Percentiles rank a stretch among this genome's conserved stretches.
phyloP scores from a whole-genome alignment of 2,113 vertebrate species.

The Fulica atra region DNA sequence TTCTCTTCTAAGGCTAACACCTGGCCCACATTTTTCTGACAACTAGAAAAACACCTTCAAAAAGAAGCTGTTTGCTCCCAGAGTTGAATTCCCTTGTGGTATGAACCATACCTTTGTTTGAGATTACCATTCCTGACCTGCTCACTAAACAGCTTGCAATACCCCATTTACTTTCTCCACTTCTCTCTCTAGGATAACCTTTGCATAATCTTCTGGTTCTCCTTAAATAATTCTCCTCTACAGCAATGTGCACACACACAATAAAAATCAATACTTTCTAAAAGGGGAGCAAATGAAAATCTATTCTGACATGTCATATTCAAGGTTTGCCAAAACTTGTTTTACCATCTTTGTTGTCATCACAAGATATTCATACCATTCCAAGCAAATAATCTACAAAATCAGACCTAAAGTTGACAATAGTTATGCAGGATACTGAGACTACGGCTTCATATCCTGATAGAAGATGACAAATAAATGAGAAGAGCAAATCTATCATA shows the following conservation, averaged over 20 bases:
- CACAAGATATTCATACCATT: neutral
- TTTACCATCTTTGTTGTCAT: neutral
- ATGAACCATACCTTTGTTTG: neutral
- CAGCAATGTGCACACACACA: neutral
- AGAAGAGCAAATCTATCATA: no score
- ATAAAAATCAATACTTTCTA: neutral
- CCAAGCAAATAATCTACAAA: neutral
- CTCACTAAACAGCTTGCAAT: neutral
- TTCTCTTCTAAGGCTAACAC: neutral
- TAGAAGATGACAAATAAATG: no score
- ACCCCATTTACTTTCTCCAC: neutral
- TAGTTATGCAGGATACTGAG: neutral
- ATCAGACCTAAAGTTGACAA: neutral
- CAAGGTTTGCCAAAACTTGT: neutral
- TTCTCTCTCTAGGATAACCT: neutral
- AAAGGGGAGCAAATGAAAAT: neutral
- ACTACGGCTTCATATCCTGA: neutral
- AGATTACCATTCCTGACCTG: neutral
- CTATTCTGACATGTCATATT: neutral
- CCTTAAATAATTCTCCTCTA: neutral
- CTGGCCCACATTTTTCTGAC: neutral
- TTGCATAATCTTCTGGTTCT: neutral
- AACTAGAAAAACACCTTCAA: neutral
- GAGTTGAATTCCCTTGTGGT: neutral
- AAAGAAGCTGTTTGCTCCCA: neutral